Base-by-base conservation (phyloP, 2,888 invertebrate genomes). In the Exocentrus adspersus region DNA sequence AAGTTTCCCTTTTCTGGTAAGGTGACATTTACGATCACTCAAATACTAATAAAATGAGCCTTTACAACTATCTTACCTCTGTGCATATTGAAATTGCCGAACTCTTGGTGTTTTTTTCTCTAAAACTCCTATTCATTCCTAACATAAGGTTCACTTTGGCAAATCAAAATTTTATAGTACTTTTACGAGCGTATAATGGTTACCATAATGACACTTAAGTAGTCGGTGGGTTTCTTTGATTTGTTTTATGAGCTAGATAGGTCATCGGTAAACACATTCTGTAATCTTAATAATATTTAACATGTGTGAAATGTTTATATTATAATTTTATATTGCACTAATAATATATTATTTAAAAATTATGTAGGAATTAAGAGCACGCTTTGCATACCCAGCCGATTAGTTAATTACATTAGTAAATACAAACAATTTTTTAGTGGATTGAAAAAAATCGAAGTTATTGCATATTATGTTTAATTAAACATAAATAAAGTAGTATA, bases 21-120 rank as follows among this genome's bases (percentile, higher is more conserved):
- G 77, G 77, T 82, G 86, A 86, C 86, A 83, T 86, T 86, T 85
- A 86, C 84, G 85, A 85, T 83, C 85, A 82, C 84, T 85, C 84
- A 85, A 86, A 85, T 84, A 82, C 82, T 84, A 84, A 84, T 86
- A 86, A 86, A 86, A 85, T 84, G 82, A 81, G 80, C 84, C 83
- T 85, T 78, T 85, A 85, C 84, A 81, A 80, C 85, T 84, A 83
- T 79, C 78, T 74, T 72, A 74, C 74, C 76, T 76, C 71, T 70
- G 70, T 73, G 74, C 72, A 76, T 76, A 75, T 78, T 71, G 72
- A 73, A 73, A 70, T 67, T 71, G 70, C 72, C 71, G 71, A 70
- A 71, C 67, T 62, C 52, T 62, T n/a, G 37, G 43, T 62, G 60
- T 42, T 59, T 46, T 56, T 45, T 46, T 57, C 62, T 62, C 41